Conservation (phyloP, 2,113 vertebrate species). For the Hucho hucho region DNA sequence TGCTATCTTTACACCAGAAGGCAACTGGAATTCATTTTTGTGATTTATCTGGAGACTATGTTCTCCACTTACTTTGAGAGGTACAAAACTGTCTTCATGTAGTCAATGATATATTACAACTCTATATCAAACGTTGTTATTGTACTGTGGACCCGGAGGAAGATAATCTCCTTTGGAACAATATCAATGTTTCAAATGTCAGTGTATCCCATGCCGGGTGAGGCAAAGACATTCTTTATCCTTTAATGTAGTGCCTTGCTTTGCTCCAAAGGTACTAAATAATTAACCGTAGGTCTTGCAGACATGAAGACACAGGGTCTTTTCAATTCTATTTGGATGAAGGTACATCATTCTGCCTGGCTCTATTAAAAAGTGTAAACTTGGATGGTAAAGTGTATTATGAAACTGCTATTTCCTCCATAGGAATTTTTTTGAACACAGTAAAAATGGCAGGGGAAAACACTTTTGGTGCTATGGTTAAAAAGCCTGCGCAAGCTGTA, state of each 20-base stretch:
- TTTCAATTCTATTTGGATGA: not conserved
- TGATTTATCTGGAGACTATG: too few relatives aligned
- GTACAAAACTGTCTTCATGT: too few relatives aligned
- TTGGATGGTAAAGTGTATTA: not conserved
- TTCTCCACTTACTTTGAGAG: too few relatives aligned
- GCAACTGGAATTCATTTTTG: too few relatives aligned
- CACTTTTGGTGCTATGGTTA: not conserved
- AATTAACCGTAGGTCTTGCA: not conserved
- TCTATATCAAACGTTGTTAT: too few relatives aligned
- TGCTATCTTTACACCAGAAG: too few relatives aligned
- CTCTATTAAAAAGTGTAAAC: not conserved
- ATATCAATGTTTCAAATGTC: too few relatives aligned
- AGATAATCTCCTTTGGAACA: too few relatives aligned
- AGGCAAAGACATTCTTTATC: too few relatives aligned
- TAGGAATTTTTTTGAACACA: not conserved
- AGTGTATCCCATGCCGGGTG: too few relatives aligned
- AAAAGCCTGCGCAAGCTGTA: not conserved
- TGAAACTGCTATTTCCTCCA: not conserved
- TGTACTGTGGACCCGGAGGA: too few relatives aligned
- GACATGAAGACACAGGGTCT: not conserved
- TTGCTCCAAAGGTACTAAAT: not conserved
- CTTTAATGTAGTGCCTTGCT: not conserved
- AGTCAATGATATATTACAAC: too few relatives aligned
- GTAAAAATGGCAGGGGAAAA: not conserved
- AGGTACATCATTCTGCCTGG: not conserved